Evolutionary conservation across 1,140 invertebrate genomes (phyloP).

Genomic region (Drosophila nannoptera): DNA sequence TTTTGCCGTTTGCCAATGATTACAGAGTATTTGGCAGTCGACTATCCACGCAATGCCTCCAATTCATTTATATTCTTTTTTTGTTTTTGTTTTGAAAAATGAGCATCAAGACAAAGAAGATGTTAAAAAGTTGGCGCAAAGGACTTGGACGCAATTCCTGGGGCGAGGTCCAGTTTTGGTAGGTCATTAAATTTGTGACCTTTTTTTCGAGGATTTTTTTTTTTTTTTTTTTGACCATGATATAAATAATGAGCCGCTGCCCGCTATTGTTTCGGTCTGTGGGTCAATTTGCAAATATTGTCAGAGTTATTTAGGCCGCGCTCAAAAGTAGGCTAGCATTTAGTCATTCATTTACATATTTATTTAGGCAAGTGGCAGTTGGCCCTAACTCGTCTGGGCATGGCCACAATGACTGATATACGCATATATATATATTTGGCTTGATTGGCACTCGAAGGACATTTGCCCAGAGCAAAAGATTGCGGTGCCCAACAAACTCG

Average conservation of each 20-base stretch:
- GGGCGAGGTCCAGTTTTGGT: constrained; percentile 54
- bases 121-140: constrained; percentile 32
- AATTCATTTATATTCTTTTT: constrained; percentile 38
- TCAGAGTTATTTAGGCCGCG: constrained; percentile 14
- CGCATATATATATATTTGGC: too few relatives aligned
- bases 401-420: constrained; percentile 11
- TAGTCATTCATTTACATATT: constrained; percentile 4
- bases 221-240: constrained; percentile 45
- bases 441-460: constrained; percentile 22
- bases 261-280: constrained; percentile 3
- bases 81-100: constrained; percentile 42
- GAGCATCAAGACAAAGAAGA: constrained; percentile 38
- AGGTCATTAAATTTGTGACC: constrained; percentile 63
- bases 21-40: neutral
- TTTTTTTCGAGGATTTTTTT: constrained; percentile 44
- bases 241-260: constrained; percentile 66
- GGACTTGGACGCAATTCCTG: constrained; percentile 34
- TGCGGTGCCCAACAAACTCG: constrained; percentile 3
- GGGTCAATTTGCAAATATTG: constrained; percentile 32
- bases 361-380: constrained; percentile 8
- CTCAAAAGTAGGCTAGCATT: constrained; percentile 17
- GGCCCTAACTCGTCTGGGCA: neutral
- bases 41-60: neutral
- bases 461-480: neutral
- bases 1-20: too few relatives aligned